Base-by-base conservation (phyloP, 2,113 vertebrate species). In the Heterotilapia buettikoferi region DNA sequence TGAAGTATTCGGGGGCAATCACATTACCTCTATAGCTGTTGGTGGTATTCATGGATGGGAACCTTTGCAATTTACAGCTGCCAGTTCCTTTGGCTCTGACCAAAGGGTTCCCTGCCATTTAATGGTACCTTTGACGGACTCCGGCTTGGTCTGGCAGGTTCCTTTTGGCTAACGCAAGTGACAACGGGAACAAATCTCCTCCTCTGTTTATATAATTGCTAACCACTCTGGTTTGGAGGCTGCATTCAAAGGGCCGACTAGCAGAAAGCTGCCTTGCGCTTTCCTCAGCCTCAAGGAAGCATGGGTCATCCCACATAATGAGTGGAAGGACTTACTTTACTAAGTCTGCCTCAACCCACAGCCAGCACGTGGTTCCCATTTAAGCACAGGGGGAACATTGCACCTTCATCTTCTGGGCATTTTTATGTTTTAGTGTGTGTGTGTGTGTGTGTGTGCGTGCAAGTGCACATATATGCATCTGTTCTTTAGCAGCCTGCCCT, bases 321-420 rank as follows among this genome's bases (percentile, higher is more conserved):
- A 95, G 85, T 94, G 93, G 93, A 94, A 96, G 93, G 93, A 93
- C 94, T 95, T 94, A 93, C 90, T 94, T 92, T 92, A 87, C 89
- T 8, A 59, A 84, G 82, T 84, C 83, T 84, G 82, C 80, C 79
- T 89, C 88, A 68, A 86, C 73, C 80, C 61, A 56, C 45, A 88
- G 80, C 38, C 86, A 93, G 88, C 94, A 95, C 90, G 89, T 94
- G 94, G 93, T 94, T 95, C 88, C 87, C 85, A 93, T 95, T 94
- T 94, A 80, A 86, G 85, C 86, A 54, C 81, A 82, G 61, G 86
- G 90, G 80, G 79, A 85, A 86, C 90, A 87, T 90, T 90, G 84
- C 88, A 94, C 92, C 93, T 94, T 94, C 91, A 95, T 94, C 87
- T 92, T 88, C 50, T 76, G 90, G 66, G 84, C 33, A 81, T 94